phyloP scores from a whole-genome alignment of 2,797 vertebrate species.

The Clarias laeviceps region DNA sequence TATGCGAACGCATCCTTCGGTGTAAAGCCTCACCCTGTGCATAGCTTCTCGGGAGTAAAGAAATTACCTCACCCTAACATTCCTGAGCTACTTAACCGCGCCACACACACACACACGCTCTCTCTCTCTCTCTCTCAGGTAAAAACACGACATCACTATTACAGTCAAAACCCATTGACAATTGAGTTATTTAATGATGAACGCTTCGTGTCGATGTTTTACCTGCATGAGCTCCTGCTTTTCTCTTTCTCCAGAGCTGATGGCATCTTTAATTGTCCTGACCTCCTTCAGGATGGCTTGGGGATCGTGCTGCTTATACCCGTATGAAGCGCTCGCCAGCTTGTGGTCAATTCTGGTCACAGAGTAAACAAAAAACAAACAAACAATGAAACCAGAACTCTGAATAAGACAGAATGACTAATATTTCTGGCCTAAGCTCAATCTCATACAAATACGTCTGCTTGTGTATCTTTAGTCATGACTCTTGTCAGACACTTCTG shows the following conservation, averaged over 20 bases:
- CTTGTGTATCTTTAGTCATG: not conserved
- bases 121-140: not conserved
- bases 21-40: conserved; percentile 36
- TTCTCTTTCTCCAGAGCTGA: conserved; percentile 93
- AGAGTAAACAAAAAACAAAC: too few species aligned
- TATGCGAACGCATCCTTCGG: not conserved
- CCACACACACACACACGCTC: not conserved
- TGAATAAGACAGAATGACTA: not conserved
- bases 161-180: too few species aligned
- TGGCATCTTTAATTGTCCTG: conserved; percentile 91
- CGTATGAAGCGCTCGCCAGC: conserved; percentile 85
- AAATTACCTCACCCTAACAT: conserved; percentile 51
- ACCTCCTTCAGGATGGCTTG: conserved; percentile 95
- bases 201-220: conserved; percentile 16
- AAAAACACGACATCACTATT: not conserved
- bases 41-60: conserved; percentile 41
- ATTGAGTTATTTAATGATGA: not conserved
- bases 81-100: conserved; percentile 11
- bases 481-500: not conserved
- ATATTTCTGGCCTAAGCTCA: not conserved
- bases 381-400: not conserved
- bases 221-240: conserved; percentile 97
- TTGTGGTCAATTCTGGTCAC: conserved; percentile 88
- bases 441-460: not conserved
- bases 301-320: conserved; percentile 91